Base-by-base conservation (phyloP, 2,113 vertebrate genomes). In the Lepus europaeus region DNA sequence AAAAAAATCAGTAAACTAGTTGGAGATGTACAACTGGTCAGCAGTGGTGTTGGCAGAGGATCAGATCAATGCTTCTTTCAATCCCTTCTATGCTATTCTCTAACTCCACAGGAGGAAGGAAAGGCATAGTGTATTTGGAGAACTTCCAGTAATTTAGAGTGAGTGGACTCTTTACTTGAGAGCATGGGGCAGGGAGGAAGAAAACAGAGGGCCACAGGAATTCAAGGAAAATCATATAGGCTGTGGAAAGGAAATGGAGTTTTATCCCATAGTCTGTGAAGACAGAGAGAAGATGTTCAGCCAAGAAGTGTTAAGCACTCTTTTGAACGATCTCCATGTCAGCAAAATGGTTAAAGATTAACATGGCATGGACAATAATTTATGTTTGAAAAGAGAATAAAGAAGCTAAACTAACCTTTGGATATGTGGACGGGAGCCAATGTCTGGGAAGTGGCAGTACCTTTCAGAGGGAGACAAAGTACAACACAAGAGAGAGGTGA, bases 191-290 rank as follows among this genome's bases (percentile, higher is more conserved):
- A 13, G 14, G 20, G 7, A 31, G 22, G 7, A 77, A 61, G 11
- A 63, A 12, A 2, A 16, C 0, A 85, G 22, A 74, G 23, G 7
- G 2, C 3, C 6, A 11, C 33, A 0, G 14, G 2, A 68, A 5
- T 39, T 80, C 36, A 68, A 85, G 72, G 45, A 82, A 4, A 49
- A 14, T 45, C 20, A 8, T 33, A 25, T 10, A 69, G 13, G 9
- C 5, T 6, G 11, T 5, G 13, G 9, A 81, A 20, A 82, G 29
- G 39, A 72, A 85, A 39, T 2, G 23, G 19, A 73, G 49, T 49
- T 82, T 56, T 20, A 31, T 49, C 6, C 19, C 45, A 87, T 5
- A 45, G 64, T 2, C 39, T n/a, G 5, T 33, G 29, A 87, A 70
- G 39, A 74, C 2, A 20, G 36, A 29, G 8, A 53, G 33, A 29